Base-by-base conservation (phyloP, 2,888 invertebrate genomes). In the Hololepta plana region DNA sequence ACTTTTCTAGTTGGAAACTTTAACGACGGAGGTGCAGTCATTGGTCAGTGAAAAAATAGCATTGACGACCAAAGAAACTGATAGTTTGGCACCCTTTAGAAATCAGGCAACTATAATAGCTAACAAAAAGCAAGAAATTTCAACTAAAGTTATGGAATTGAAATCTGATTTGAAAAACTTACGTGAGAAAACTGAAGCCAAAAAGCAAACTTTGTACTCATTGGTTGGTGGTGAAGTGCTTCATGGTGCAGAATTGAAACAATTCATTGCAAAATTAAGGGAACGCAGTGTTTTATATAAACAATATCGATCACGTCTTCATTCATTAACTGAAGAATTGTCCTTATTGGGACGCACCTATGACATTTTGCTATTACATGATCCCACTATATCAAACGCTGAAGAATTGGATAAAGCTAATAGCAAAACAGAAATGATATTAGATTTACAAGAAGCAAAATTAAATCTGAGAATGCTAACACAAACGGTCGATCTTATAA, bases 31-130 rank as follows among this genome's bases (percentile, higher is more conserved):
- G 35, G 36, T 33, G 4, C 35, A 39, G 30, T 26, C 16, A 7
- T 31, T 39, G 9, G 30, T 35, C 12, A 37, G 30, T 12, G 35
- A 36, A 29, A 39, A 43, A 33, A 26, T 37, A n/a, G 27, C 34
- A 11, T 14, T 34, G 3, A 35, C 38, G 7, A 33, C 32, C 9
- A 38, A 68, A 40, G 59, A 62, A 29, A 64, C 64, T 31, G 82
- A 85, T 47, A 80, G 82, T 47, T 56, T 84, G 34, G 72, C 75
- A 2, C 73, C 85, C 21, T 87, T 84, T 46, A 64, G 85, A 15
- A 85, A 88, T 45, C 87, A 88, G 55, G 81, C 81, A 1, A 64
- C 72, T 1, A 73, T 79, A 12, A 76, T 85, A 23, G 64, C 72
- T 7, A 67, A 81, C 30, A 82, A 82, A 47, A 87, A 87, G 47